These are phyloP conservation scores for Chaenogobius annularis DNA, from an alignment of 2,113 vertebrate genomes.

Conservation along the genomic window DNA sequence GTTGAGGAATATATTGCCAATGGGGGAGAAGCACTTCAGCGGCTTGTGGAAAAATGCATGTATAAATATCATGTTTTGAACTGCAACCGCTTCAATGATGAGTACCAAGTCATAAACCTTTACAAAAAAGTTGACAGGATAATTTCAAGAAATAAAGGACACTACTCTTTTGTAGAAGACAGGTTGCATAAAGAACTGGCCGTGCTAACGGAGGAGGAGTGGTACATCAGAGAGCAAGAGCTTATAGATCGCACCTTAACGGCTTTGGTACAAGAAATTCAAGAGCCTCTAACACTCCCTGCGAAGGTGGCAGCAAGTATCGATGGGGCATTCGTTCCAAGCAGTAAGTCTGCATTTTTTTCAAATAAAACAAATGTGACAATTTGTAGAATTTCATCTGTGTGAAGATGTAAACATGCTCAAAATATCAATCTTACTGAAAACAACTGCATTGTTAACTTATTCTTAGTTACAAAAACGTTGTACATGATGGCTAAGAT, in stretches of 20 bases:
- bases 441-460: no score
- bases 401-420: no score
- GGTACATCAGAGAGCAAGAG: constrained; percentile 30
- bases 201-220: constrained; percentile 22
- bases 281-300: neutral
- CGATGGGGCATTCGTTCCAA: constrained; percentile 15
- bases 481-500: no score
- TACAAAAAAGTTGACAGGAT: constrained; percentile 2
- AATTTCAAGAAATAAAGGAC: constrained; percentile 21
- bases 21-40: constrained; percentile 1
- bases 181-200: neutral
- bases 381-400: no score
- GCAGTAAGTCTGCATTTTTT: constrained; percentile 9
- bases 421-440: no score
- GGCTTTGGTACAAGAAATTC: constrained; percentile 10
- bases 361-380: no score
- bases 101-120: neutral
- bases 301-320: constrained; percentile 6
- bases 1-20: constrained; percentile 18
- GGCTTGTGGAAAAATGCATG: constrained; percentile 19
- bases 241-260: constrained; percentile 24
- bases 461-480: no score
- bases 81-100: neutral
- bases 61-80: constrained; percentile 5
- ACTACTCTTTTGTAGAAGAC: neutral